Conservation (phyloP, 2,113 vertebrate genomes). For the Odocoileus virginianus region DNA sequence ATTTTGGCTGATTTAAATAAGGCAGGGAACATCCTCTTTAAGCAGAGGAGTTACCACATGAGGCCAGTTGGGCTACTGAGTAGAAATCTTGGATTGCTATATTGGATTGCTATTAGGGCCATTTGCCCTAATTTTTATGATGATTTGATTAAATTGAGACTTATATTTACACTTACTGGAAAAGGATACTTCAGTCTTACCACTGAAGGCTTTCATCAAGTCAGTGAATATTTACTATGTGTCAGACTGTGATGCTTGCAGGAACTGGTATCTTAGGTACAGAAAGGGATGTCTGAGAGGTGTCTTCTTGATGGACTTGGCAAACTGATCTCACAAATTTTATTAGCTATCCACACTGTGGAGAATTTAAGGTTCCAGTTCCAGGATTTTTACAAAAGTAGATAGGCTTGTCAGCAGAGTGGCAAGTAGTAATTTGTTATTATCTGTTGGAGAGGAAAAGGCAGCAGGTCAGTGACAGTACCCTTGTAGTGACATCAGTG, state of each 20-base stretch:
- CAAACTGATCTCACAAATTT: neutral
- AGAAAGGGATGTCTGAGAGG: neutral
- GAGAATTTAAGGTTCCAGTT: neutral
- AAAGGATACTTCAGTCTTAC: neutral
- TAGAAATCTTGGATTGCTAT: neutral
- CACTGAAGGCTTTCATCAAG: neutral
- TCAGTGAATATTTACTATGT: neutral
- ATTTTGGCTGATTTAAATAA: neutral
- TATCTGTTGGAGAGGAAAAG: neutral
- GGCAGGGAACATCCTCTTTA: neutral
- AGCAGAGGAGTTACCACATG: neutral
- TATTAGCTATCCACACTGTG: neutral
- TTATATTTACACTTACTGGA: neutral
- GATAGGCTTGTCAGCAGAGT: neutral
- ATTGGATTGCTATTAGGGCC: neutral
- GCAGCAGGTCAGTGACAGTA: neutral
- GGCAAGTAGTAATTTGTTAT: neutral
- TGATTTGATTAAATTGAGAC: neutral
- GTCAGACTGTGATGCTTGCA: neutral
- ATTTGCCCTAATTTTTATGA: neutral
- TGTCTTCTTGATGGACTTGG: neutral
- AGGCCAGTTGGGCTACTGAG: neutral
- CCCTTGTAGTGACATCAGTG: neutral
- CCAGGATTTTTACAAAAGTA: neutral
- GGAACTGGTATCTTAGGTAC: neutral